phyloP scores from a whole-genome alignment of 2,797 vertebrate genomes.

The Euphonia xanthogaster region DNA sequence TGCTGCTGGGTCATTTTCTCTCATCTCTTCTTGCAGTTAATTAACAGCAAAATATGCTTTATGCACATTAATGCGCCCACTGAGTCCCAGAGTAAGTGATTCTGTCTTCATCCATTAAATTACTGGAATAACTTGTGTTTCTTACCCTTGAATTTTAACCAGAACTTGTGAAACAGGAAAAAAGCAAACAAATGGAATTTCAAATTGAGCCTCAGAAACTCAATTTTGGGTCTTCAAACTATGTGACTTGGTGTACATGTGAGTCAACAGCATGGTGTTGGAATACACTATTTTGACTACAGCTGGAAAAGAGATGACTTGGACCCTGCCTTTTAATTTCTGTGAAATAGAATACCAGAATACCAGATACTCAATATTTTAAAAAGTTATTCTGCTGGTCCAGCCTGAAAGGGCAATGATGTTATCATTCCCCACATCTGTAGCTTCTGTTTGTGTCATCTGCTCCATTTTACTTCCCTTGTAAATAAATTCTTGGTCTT shows the following conservation, averaged over 20 bases:
- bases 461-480: background rate
- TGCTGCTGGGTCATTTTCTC: constrained; percentile 55
- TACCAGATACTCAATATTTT: background rate
- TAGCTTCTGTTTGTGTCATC: background rate
- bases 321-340: background rate
- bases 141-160: constrained; percentile 28
- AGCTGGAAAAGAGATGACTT: background rate
- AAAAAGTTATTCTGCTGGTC: background rate
- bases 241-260: background rate
- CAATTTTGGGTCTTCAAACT: background rate
- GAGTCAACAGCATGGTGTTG: background rate
- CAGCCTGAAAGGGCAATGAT: background rate
- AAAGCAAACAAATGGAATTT: background rate
- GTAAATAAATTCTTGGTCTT: background rate
- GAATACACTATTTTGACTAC: background rate
- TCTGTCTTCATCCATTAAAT: constrained; percentile 59
- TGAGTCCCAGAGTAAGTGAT: constrained; percentile 45
- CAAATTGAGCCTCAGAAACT: background rate
- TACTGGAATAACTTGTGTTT: background rate
- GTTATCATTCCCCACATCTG: background rate
- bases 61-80: background rate
- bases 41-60: constrained; percentile 68
- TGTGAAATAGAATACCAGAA: too few relatives aligned
- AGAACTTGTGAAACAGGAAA: background rate
- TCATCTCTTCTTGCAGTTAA: constrained; percentile 67